Evolutionary conservation across 2,797 vertebrate genomes (phyloP), one percentile per base, ranked within the genome.

Genomic region (Morelia viridis): DNA sequence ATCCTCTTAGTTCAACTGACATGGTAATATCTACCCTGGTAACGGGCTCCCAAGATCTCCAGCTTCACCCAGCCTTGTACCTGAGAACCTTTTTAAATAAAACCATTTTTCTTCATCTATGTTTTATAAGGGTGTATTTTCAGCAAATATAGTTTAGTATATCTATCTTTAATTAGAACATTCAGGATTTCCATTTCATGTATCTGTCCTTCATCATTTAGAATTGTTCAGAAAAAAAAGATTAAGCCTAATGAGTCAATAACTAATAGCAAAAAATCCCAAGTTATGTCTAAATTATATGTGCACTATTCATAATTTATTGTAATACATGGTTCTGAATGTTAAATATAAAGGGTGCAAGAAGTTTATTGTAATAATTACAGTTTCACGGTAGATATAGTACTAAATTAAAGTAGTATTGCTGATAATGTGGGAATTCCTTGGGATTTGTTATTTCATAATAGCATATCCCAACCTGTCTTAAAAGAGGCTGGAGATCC

Each of bases 121-220:
- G 17, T 41, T 76, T 76, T 90, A 83, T 41, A 80, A 83, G 17
- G 60, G 22, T 85, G 50, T 28, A 86, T 60, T 53, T 90, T 90
- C 92, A 90, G 46, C 64, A 90, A 90, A 41, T 71, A 84, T 71
- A 92, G 71, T 56, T 26, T 11, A 89, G 46, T 12, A 35, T 80
- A 80, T 62, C n/a, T 80, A 64, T 80, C n/a, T 87, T 90, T 80
- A 35, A 80, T 90, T 90, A 89, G 50, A 92, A 85, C 60, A 57
- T 60, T 53, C 60, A 84, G 4, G 7, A 35, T 65, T 64, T 91
- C 56, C 84, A 46, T 60, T 71, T 87, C 64, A 90, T 28, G 7
- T 92, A 71, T 15, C 56, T 86, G 56, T 68, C 41, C 35, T 35
- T 35, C n/a, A 53, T 88, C 57, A 57, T 62, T 87, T 50, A 50